Evolutionary conservation across 2,113 vertebrate species (phyloP).

Genomic region (Phaethornis superciliosus): DNA sequence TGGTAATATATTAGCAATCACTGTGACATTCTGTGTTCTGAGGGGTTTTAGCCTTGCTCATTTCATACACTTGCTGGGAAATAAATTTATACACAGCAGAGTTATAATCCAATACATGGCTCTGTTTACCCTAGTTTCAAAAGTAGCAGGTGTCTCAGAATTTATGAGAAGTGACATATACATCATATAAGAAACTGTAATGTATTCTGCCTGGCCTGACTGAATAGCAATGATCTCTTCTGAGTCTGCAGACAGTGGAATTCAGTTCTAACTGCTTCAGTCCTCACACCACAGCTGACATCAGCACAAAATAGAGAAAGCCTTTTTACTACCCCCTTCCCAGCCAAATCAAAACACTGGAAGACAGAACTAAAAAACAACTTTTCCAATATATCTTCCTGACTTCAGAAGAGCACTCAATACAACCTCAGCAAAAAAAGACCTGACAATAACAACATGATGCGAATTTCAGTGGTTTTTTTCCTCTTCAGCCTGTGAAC

Average conservation of each 20-base stretch:
- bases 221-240: constrained; percentile 50
- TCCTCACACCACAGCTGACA: background rate
- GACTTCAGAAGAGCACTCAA: background rate
- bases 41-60: constrained; percentile 78
- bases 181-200: constrained; percentile 72
- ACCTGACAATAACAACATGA: accelerated
- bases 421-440: background rate
- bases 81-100: constrained; percentile 82
- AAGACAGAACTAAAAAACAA: background rate
- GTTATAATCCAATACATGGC: constrained; percentile 79
- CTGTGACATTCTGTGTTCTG: constrained; percentile 87
- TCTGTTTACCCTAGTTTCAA: constrained; percentile 76
- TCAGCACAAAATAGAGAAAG: background rate
- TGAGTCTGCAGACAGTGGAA: constrained; percentile 18
- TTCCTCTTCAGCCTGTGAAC: background rate
- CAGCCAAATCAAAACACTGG: background rate
- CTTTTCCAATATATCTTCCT: background rate
- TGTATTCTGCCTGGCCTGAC: constrained; percentile 69
- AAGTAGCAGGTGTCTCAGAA: constrained; percentile 75
- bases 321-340: background rate
- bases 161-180: constrained; percentile 80
- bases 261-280: background rate
- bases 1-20: constrained; percentile 86
- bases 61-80: constrained; percentile 76
- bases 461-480: background rate